Conservation (phyloP, 2,888 invertebrate species). For the Heliconius ethilla region DNA sequence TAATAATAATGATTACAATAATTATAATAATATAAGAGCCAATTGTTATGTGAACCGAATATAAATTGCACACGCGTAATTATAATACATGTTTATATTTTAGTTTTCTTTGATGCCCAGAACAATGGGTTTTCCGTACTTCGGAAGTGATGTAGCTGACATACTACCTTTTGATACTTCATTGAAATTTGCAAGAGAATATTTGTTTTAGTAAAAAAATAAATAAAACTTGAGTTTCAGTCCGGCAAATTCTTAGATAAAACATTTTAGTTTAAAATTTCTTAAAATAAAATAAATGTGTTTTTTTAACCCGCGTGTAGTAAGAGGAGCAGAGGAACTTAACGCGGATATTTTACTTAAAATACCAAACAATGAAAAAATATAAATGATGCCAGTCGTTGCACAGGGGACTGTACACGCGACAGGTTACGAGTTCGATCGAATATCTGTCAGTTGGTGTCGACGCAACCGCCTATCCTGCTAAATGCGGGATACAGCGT, state of each 20-base stretch:
- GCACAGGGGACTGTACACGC: no score
- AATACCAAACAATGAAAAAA: no score
- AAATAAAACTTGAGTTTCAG: neutral
- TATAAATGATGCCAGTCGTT: no score
- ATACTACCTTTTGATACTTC: conserved; percentile 39
- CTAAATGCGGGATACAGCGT: no score
- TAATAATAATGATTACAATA: neutral
- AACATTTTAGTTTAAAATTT: neutral
- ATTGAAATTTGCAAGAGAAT: neutral
- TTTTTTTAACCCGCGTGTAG: no score
- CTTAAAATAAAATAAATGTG: no score
- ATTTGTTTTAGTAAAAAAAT: neutral
- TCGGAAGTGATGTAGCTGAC: conserved; percentile 31
- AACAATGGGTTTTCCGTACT: conserved; percentile 37
- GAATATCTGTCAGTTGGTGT: no score
- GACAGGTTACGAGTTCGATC: no score
- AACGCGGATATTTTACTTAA: no score
- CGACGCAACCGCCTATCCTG: no score
- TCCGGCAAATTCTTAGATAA: no score
- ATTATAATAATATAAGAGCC: neutral
- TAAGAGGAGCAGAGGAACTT: no score
- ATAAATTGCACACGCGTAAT: conserved; percentile 35
- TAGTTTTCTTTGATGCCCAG: conserved; percentile 25
- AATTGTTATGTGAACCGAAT: conserved; percentile 36
- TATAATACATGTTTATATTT: conserved; percentile 39